Conservation (phyloP, 2,113 vertebrate genomes). For the Hiodon alosoides region DNA sequence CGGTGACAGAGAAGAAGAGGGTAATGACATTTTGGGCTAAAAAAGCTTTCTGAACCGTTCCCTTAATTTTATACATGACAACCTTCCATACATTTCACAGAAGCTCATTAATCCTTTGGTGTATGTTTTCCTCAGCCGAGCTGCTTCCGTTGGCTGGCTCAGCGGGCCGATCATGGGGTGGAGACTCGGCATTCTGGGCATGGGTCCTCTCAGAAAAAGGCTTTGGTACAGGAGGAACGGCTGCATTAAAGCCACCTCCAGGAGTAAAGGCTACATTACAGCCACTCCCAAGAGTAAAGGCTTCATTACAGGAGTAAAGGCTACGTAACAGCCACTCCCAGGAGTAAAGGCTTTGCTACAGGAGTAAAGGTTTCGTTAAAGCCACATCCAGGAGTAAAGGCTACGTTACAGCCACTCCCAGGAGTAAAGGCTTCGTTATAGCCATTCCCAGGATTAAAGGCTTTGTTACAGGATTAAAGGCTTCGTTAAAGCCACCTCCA, state of each 20-base stretch:
- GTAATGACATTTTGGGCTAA: slow-evolving; percentile 45
- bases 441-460: too few relatives aligned
- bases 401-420: too few relatives aligned
- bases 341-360: too few relatives aligned
- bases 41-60: slow-evolving; percentile 51
- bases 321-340: too few relatives aligned
- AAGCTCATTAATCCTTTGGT: slow-evolving; percentile 53
- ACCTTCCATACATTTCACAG: slow-evolving; percentile 47
- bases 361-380: too few relatives aligned
- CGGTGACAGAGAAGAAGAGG: slow-evolving; percentile 18
- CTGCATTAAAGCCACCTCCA: too few relatives aligned
- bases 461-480: too few relatives aligned
- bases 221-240: background rate
- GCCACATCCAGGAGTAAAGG: too few relatives aligned
- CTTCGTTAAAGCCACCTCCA: too few relatives aligned
- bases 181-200: slow-evolving; percentile 26
- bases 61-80: slow-evolving; percentile 54
- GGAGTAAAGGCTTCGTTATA: too few relatives aligned
- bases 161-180: slow-evolving; percentile 24
- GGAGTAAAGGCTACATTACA: background rate
- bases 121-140: slow-evolving; percentile 35
- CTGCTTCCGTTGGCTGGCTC: slow-evolving; percentile 38
- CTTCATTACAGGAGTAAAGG: too few relatives aligned
- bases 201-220: slow-evolving; percentile 12
- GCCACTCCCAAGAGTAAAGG: too few relatives aligned